phyloP scores from a whole-genome alignment of 2,888 invertebrate species.

The Pristionchus entomophagus region DNA sequence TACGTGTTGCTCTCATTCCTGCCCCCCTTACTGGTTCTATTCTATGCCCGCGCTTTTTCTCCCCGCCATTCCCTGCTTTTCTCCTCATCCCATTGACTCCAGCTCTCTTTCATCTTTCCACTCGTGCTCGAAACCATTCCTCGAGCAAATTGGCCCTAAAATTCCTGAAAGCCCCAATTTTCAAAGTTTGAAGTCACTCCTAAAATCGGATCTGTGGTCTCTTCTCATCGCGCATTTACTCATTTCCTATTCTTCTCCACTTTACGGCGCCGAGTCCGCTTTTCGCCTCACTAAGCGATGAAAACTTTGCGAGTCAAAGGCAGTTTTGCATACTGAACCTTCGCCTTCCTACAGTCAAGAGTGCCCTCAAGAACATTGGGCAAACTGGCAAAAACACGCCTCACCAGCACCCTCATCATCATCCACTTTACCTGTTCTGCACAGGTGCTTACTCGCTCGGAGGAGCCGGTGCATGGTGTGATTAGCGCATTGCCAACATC shows the following conservation, averaged over 20 bases:
- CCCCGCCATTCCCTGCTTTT: background rate
- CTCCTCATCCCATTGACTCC: conserved; percentile 4
- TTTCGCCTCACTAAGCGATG: background rate
- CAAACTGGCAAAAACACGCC: background rate
- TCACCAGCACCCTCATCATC: background rate
- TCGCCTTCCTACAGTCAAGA: background rate
- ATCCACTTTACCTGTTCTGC: conserved; percentile 33
- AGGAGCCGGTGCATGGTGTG: conserved; percentile 13
- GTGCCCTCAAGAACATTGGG: background rate
- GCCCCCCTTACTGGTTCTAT: background rate
- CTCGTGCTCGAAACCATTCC: too few species aligned
- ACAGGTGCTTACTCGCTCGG: background rate
- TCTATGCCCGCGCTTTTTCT: background rate
- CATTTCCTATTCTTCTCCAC: background rate
- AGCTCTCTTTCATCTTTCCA: background rate
- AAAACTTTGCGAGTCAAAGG: background rate
- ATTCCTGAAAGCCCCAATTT: too few species aligned
- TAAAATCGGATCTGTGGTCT: too few species aligned
- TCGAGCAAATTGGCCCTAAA: too few species aligned
- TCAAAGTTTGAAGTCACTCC: too few species aligned
- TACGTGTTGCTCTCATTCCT: background rate
- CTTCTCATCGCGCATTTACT: background rate
- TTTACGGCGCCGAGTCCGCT: background rate
- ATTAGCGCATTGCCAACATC: conserved; percentile 32
- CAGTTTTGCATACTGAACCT: background rate